Evolutionary conservation across 2,113 vertebrate genomes (phyloP).

Genomic region (Asarcornis scutulata): DNA sequence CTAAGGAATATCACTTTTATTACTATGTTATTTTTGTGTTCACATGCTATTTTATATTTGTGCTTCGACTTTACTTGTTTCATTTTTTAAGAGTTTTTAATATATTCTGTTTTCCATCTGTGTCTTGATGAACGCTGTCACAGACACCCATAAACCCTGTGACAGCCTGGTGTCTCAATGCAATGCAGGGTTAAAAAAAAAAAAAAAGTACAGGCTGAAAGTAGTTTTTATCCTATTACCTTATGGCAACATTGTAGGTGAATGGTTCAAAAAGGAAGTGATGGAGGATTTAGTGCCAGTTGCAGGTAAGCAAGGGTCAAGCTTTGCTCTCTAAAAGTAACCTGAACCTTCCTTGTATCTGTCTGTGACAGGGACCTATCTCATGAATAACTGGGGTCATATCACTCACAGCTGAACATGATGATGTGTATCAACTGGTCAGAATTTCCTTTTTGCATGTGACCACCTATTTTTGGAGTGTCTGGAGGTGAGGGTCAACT

Average conservation of each 20-base stretch:
- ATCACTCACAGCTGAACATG: background rate
- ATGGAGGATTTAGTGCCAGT: background rate
- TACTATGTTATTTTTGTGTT: background rate
- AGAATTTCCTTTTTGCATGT: background rate
- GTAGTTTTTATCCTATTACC: background rate
- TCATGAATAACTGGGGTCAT: background rate
- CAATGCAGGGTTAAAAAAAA: background rate
- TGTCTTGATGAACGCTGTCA: background rate
- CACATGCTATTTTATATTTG: background rate
- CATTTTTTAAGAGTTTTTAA: background rate
- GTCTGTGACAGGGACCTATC: background rate
- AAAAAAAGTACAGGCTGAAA: background rate
- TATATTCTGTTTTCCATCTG: background rate
- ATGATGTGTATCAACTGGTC: background rate
- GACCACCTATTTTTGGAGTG: background rate
- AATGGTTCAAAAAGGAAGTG: background rate
- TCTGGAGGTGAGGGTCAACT: rapidly evolving
- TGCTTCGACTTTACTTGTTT: background rate
- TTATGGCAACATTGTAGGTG: background rate
- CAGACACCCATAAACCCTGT: background rate
- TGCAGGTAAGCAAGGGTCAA: background rate
- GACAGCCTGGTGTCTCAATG: background rate
- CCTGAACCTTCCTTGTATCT: background rate
- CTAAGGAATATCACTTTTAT: background rate
- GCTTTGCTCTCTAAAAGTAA: background rate